These are phyloP conservation scores for Adrianichthys oophorus DNA, from an alignment of 2,797 vertebrate genomes.

Conservation along the genomic window DNA sequence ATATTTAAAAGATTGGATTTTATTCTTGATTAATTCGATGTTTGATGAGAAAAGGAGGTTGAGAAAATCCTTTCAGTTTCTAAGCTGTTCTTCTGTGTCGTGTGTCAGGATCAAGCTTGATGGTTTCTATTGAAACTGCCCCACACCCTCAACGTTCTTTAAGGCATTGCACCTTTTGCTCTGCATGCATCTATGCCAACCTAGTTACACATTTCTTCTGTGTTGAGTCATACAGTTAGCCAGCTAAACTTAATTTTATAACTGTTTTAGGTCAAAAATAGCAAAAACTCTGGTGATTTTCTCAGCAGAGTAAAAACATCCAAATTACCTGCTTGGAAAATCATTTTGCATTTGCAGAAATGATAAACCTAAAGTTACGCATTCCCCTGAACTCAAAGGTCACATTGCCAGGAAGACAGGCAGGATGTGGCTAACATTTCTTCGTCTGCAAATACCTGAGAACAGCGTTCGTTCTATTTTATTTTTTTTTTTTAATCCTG, in stretches of 20 bases:
- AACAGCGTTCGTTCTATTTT: constrained; percentile 33
- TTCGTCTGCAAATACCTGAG: constrained; percentile 38
- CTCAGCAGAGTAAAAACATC: background rate
- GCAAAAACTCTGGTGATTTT: too few species aligned
- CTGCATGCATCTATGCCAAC: constrained; percentile 38
- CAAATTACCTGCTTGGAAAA: constrained; percentile 33
- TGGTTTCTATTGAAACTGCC: constrained; percentile 55
- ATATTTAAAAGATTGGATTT: too few species aligned
- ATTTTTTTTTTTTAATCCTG: constrained; percentile 17
- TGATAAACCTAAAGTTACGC: constrained; percentile 24
- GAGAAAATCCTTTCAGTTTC: constrained; percentile 61
- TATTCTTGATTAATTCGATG: constrained; percentile 1
- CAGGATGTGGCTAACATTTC: constrained; percentile 69
- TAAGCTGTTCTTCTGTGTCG: constrained; percentile 42
- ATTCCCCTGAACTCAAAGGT: constrained; percentile 31
- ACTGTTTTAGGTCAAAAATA: background rate
- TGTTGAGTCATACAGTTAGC: constrained; percentile 11
- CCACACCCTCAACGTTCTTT: constrained; percentile 13
- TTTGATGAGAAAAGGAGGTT: constrained; percentile 51
- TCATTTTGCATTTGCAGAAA: constrained; percentile 22
- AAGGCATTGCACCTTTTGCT: constrained; percentile 46
- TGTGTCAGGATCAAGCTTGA: constrained; percentile 34
- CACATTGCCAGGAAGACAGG: constrained; percentile 25
- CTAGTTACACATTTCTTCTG: constrained; percentile 15
- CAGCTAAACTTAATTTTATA: constrained; percentile 3